Base-by-base conservation (phyloP, 1,140 invertebrate genomes). In the Tetramorium alpestre region DNA sequence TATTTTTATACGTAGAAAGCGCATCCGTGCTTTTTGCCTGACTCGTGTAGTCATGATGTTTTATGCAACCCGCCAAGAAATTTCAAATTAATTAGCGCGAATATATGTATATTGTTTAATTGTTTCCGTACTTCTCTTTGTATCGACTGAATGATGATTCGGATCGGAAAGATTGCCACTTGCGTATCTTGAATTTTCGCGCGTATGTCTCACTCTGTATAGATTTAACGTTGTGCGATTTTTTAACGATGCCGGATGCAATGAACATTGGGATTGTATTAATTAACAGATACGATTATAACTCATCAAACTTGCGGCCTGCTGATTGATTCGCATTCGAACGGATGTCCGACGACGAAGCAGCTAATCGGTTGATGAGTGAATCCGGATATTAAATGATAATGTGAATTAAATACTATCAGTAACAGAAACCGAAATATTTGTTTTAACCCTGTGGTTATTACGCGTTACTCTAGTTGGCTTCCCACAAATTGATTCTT, bases 251-350 rank as follows among this genome's bases (percentile, higher is more conserved):
- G 4, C n/a, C 28, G 13, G 11, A 16, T 13, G n/a, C 64, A 4
- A 67, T 22, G 2, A 65, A 69, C 13, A 47, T 44, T 22, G 0
- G 65, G 41, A 47, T 47, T 13, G 41, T 22, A 44, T 69, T 69
- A 69, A 69, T 69, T 69, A 69, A 69, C 65, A 22, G 65, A 25
- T 16, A 22, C 33, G 41, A 69, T 47, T 69, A 22, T 69, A 41
- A 41, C 18, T 69, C 41, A n/a, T 69, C 22, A 49, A 7, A 69
- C 41, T 49, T 69, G 65, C 13, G 65, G 65, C 65, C 22, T 25
- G 41, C 41, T 69, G 65, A 69, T 69, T 69, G 65, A 69, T 69
- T 22, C 22, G n/a, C 41, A 69, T 69, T 69, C 11, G 4, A 49
- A 28, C 11, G 22, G 22, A 16, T 22, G 13, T 49, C 13, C 13